Evolutionary conservation across 1,140 invertebrate species (phyloP).

Genomic region (Macrobrachium nipponense): DNA sequence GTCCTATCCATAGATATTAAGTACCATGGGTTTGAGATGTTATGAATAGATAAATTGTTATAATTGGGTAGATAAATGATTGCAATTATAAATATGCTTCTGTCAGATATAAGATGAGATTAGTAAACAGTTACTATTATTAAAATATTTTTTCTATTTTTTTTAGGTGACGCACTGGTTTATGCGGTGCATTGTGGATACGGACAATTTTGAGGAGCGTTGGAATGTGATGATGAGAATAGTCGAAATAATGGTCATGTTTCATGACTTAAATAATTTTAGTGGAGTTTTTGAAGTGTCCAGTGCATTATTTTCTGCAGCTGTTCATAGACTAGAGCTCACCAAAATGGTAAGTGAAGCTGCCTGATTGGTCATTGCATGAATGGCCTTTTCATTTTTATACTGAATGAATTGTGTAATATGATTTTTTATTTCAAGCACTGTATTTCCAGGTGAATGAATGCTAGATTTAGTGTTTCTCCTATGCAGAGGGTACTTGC

Average conservation of each 20-base stretch:
- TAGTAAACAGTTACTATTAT: neutral
- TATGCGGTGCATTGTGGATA: conserved; percentile 96
- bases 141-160: conserved; percentile 11
- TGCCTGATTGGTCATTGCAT: neutral
- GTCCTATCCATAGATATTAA: too few species aligned
- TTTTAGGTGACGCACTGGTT: conserved; percentile 93
- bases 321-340: conserved; percentile 87
- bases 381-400: neutral
- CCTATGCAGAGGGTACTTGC: too few species aligned
- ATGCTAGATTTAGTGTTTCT: too few species aligned
- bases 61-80: neutral
- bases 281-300: conserved; percentile 95
- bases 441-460: too few species aligned
- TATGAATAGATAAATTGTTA: neutral
- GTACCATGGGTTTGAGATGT: neutral
- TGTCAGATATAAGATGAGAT: too few species aligned
- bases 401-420: neutral
- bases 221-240: conserved; percentile 91
- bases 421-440: neutral
- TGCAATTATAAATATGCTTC: too few species aligned
- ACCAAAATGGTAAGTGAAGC: conserved; percentile 82
- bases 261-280: conserved; percentile 98
- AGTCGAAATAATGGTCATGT: conserved; percentile 94
- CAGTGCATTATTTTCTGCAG: conserved; percentile 90
- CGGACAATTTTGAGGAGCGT: conserved; percentile 95